Conservation (phyloP, 1,140 invertebrate species). For the Pseudomyrmex dendroicus region DNA sequence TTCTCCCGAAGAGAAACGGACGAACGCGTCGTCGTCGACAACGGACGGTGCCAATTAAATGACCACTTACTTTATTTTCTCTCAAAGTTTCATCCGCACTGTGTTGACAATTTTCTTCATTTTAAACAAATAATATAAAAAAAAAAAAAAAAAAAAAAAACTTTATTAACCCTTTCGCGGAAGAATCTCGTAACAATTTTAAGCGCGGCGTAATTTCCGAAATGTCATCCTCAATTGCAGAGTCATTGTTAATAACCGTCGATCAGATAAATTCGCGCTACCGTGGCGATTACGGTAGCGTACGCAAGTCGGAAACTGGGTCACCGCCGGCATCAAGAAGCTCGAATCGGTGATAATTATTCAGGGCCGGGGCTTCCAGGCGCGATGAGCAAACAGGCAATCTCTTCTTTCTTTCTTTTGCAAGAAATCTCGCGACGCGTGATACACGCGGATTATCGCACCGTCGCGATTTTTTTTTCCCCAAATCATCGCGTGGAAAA, state of each 20-base stretch:
- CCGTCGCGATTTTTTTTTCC: too few relatives aligned
- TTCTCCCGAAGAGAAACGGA: neutral
- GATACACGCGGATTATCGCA: too few relatives aligned
- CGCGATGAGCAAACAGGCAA: slow-evolving; percentile 46
- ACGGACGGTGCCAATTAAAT: neutral
- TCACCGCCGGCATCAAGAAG: slow-evolving; percentile 33
- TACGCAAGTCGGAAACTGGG: slow-evolving; percentile 29
- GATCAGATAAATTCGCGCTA: slow-evolving; percentile 28
- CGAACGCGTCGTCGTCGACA: neutral
- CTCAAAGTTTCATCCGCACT: neutral
- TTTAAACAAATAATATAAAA: too few relatives aligned
- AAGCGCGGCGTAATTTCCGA: too few relatives aligned
- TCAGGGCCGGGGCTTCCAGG: slow-evolving; percentile 32
- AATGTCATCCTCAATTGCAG: slow-evolving; percentile 4
- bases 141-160: too few relatives aligned
- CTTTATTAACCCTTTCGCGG: too few relatives aligned
- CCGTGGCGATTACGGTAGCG: slow-evolving; percentile 39
- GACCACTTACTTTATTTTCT: neutral
- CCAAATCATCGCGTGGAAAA: too few relatives aligned
- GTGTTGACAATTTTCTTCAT: too few relatives aligned
- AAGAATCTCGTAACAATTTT: too few relatives aligned
- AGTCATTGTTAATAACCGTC: slow-evolving; percentile 36
- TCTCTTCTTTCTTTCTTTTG: neutral
- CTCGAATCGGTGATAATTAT: slow-evolving; percentile 49
- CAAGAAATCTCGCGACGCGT: neutral